Evolutionary conservation across 2,113 vertebrate genomes (phyloP).

Genomic region (Macroglossus sobrinus): DNA sequence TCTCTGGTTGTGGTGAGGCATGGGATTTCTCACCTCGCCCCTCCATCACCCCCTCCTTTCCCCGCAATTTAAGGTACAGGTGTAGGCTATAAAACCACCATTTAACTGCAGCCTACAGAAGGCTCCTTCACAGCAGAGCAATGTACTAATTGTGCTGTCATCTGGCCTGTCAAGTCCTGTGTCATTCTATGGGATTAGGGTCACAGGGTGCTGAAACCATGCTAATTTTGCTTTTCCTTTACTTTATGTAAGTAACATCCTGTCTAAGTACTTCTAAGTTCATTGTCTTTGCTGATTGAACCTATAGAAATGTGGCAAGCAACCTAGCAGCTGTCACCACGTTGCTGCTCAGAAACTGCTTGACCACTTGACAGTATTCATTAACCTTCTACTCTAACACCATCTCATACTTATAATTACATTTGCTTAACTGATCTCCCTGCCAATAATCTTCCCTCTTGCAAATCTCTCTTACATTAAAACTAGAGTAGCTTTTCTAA

Average conservation of each 20-base stretch:
- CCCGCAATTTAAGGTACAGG: rapidly evolving
- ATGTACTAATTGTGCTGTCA: neutral
- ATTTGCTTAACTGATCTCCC: neutral
- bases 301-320: neutral
- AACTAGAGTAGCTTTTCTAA: slow-evolving; percentile 4
- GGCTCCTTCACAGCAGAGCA: neutral
- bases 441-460: neutral
- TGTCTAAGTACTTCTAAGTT: neutral
- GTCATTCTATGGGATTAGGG: neutral
- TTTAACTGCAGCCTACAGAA: neutral
- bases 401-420: neutral
- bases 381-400: neutral
- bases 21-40: neutral
- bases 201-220: neutral
- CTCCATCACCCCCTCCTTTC: rapidly evolving
- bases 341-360: neutral
- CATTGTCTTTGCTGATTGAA: neutral
- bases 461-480: neutral
- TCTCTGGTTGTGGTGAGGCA: neutral
- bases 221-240: slow-evolving; percentile 16
- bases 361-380: neutral
- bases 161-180: neutral
- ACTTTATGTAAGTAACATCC: neutral
- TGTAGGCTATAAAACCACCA: neutral
- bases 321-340: neutral